Base-by-base conservation (phyloP, 2,797 vertebrate genomes). In the Phoeniculus purpureus region DNA sequence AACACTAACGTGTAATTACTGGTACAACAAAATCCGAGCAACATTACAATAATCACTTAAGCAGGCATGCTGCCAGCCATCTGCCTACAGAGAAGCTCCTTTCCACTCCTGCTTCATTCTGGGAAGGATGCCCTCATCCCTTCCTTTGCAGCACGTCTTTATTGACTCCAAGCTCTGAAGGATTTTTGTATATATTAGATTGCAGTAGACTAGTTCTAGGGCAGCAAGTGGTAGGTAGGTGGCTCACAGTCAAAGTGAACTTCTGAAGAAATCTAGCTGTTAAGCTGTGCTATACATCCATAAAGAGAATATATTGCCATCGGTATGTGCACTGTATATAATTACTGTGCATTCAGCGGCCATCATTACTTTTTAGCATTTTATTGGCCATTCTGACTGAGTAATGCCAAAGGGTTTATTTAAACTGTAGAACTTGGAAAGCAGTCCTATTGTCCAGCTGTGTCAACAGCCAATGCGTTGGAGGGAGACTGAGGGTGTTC, bases 21-120 rank as follows among this genome's bases (percentile, higher is more conserved):
- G 26, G 43, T 71, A 72, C 43, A 64, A 55, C 12, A 86, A 86
- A 90, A 87, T 75, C 77, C 37, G 20, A 71, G 43, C 58, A 84
- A 81, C 54, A 45, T 91, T 88, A 84, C 83, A 85, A 84, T 76
- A 79, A 77, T 65, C 21, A 15, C 67, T 92, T 83, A 74, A 65
- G 61, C 17, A 34, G 85, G 74, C 77, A 40, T 34, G 12, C 74
- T 91, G 89, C 89, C 82, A 85, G 56, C 80, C 3, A 1, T 89
- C 77, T 85, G 60, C 81, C 71, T 88, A 52, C 60, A 84, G 68
- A 67, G 77, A 81, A 79, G 13, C 26, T 91, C 58, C 61, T 90
- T 95, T 88, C 50, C 61, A 67, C 65, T 34, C 8, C 4, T 80
- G 14, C 43, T 15, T 86, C 52, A 8, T 92, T 76, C 66, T 76